These are phyloP conservation scores for Perithous albicinctus DNA, from an alignment of 2,888 invertebrate genomes.

Conservation along the genomic window DNA sequence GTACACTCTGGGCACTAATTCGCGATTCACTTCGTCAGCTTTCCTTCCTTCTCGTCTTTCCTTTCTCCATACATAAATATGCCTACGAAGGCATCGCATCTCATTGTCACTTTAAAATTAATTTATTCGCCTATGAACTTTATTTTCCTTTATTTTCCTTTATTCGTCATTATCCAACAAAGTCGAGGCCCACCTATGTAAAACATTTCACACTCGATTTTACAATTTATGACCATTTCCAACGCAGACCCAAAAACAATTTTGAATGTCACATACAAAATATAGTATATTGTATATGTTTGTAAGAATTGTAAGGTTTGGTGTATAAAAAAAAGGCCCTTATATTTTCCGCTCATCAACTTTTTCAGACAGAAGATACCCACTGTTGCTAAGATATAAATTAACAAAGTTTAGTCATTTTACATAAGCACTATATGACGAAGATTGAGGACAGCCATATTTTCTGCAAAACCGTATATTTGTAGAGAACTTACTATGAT, in stretches of 20 bases:
- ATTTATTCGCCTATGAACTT: background rate
- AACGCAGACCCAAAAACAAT: background rate
- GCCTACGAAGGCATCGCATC: background rate
- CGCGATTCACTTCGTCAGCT: conserved; percentile 6
- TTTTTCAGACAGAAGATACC: no score
- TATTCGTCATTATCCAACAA: background rate
- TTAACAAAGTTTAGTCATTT: no score
- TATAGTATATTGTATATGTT: no score
- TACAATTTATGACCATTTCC: background rate
- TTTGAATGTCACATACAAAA: background rate
- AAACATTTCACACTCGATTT: background rate
- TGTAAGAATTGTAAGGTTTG: no score
- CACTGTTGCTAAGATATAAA: no score
- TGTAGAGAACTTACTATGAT: no score
- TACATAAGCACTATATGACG: no score
- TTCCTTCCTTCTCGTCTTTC: background rate
- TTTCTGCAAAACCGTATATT: no score
- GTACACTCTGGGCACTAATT: conserved; percentile 33
- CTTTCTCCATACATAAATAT: background rate
- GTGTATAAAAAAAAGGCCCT: no score
- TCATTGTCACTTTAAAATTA: background rate
- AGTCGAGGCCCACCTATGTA: background rate
- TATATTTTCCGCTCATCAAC: no score
- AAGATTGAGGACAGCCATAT: no score
- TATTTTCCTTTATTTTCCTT: background rate